Base-by-base conservation (phyloP, 2,888 invertebrate genomes). In the Plagiodera versicolora region DNA sequence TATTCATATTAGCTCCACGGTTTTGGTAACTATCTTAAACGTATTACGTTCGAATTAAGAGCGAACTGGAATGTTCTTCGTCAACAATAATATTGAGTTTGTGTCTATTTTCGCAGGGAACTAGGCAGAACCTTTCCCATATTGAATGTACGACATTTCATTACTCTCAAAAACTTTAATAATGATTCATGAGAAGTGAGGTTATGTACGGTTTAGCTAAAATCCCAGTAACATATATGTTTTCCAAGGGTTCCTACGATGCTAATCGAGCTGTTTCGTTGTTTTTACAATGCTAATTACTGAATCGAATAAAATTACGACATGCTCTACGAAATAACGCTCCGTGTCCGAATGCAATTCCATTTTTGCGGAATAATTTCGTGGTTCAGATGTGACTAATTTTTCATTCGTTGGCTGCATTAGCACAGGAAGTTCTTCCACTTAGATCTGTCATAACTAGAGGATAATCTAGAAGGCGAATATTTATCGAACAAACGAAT, bases 1-100 rank as follows among this genome's bases (percentile, higher is more conserved):
- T 56, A 44, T 56, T 73, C 73, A 74, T 73, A 76, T 77, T 77
- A 75, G 76, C 77, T n/a, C n/a, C n/a, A 76, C 75, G 75, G 72
- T 74, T 73, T 32, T 32, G 73, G 72, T 73, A 75, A 75, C 74
- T 75, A 73, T 68, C 70, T 66, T 61, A 68, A 32, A 10, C 8
- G 73, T 69, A 74, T 75, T 74, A 74, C 70, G 67, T 72, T 72
- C 70, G 70, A 70, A 67, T 61, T 69, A 58, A 39, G 52, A 46
- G 52, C 53, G 52, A 60, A 60, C 60, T 60, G 51, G 56, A 56
- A 60, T 60, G 60, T 60, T 60, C 60, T 52, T 56, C 52, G 51
- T n/a, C 17, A 51, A 51, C 35, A 11, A 32, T 10, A 11, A 30
- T 51, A 32, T 32, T 1, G 50, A 51, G 35, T 30, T 51, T 55